phyloP scores from a whole-genome alignment of 2,888 invertebrate species.

The Phyllotreta cruciferae region DNA sequence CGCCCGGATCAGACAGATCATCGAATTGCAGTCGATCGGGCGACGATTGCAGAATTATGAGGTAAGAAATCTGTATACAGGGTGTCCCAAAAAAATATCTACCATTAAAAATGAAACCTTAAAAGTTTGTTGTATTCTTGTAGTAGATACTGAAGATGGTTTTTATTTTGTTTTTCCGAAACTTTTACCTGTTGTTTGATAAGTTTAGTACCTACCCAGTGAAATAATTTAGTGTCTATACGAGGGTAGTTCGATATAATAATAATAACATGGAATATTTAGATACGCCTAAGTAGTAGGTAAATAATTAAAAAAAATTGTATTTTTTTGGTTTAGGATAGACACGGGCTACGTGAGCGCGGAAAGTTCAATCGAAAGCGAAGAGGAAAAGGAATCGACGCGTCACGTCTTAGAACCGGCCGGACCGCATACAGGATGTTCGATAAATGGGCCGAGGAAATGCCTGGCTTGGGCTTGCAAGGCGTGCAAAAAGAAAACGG shows the following conservation, averaged over 20 bases:
- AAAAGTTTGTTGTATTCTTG: no score
- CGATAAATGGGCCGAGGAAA: conserved; percentile 66
- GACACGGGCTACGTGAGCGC: conserved; percentile 57
- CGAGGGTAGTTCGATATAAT: no score
- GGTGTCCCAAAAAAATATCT: background rate
- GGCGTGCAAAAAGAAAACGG: conserved; percentile 95
- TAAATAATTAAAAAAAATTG: background rate
- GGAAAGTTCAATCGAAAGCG: conserved; percentile 55
- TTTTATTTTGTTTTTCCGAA: no score
- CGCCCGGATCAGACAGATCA: conserved; percentile 26
- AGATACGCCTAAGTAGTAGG: no score
- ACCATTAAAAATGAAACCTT: background rate
- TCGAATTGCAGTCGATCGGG: conserved; percentile 24
- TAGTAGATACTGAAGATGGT: no score
- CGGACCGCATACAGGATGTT: conserved; percentile 49
- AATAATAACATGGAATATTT: no score
- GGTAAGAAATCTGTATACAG: conserved; percentile 15
- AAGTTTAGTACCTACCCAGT: no score
- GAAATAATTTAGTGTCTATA: no score
- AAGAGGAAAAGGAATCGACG: conserved; percentile 53
- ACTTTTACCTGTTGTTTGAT: no score
- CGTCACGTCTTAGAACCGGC: conserved; percentile 59
- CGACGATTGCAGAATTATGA: conserved; percentile 24
- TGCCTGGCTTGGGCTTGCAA: conserved; percentile 98
- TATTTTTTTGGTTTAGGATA: conserved; percentile 40